phyloP scores from a whole-genome alignment of 2,113 vertebrate species.

The Heterochromis multidens region DNA sequence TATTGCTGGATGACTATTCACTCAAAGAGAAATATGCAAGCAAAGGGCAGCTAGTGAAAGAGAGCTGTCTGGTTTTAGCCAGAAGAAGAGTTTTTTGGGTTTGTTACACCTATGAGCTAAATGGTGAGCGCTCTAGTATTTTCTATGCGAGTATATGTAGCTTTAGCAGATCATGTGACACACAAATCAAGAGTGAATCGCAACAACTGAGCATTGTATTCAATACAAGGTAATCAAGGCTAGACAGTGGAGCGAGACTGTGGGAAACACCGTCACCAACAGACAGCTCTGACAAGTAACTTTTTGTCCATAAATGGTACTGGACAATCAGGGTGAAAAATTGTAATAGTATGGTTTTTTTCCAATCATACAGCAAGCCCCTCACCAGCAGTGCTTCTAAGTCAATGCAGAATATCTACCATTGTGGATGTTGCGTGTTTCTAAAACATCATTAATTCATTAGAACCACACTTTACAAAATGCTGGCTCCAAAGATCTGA shows the following conservation, averaged over 20 bases:
- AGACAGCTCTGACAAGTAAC: not conserved
- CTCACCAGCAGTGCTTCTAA: not conserved
- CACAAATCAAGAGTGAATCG: not conserved
- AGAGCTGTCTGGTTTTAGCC: not conserved
- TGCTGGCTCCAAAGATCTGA: not conserved
- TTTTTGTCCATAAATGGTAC: not conserved
- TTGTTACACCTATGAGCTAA: not conserved
- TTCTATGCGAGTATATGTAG: not conserved
- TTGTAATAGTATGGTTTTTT: not conserved
- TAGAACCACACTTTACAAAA: not conserved
- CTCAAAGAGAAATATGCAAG: constrained; percentile 16
- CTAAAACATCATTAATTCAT: not conserved
- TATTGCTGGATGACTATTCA: constrained; percentile 5
- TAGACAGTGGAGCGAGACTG: not conserved
- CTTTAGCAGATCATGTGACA: not conserved
- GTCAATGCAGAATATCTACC: not conserved
- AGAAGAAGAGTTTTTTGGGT: not conserved
- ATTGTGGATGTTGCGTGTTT: not conserved
- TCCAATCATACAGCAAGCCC: not conserved
- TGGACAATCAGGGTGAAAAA: not conserved
- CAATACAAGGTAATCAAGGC: not conserved
- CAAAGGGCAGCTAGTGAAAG: not conserved
- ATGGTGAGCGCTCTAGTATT: not conserved
- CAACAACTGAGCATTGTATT: constrained; percentile 13
- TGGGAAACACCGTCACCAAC: not conserved